Base-by-base conservation (phyloP, 2,797 vertebrate genomes). In the Eremophila alpestris region DNA sequence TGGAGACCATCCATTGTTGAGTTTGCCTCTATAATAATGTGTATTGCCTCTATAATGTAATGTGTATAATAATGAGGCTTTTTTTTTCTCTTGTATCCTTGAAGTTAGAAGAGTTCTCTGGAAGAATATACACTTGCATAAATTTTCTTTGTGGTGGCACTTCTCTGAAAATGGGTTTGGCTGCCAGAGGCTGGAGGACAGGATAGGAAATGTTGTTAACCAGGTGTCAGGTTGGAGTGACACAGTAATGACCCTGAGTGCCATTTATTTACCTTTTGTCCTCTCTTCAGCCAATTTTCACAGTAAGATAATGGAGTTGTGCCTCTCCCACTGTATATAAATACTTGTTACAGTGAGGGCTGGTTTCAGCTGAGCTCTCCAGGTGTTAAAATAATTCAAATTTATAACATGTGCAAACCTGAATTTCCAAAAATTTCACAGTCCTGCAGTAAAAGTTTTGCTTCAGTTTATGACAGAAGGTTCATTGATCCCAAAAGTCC, bases 11-110 rank as follows among this genome's bases (percentile, higher is more conserved):
- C 9, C 15, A 43, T 51, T 36, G 6, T 60, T 54, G 32, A 70
- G 4, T 26, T 76, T 92, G 11, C 36, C 49, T 36, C 32, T 83
- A 32, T 55, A 19, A 27, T 62, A 38, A 59, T 11, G 5, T 16
- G 9, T n/a, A n/a, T 76, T 92, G 11, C 36, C 49, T 36, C 32
- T 83, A 32, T 55, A 19, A 27, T 62, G n/a, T n/a, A 38, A 59
- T 11, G 5, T 16, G 9, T n/a, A n/a, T n/a, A n/a, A n/a, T n/a
- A n/a, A n/a, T 29, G n/a, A 18, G 12, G 13, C 0, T 10, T 0
- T 3, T 1, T 7, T 41, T 78, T 80, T 43, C 63, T 1, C 7
- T 43, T 19, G 5, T 40, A 67, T 29, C 36, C n/a, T 52, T 92
- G 65, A 88, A 30, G 32, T 71, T 30, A 56, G 32, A 65, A 38